phyloP scores from a whole-genome alignment of 2,888 invertebrate species.

The Ichneumon xanthorius region DNA sequence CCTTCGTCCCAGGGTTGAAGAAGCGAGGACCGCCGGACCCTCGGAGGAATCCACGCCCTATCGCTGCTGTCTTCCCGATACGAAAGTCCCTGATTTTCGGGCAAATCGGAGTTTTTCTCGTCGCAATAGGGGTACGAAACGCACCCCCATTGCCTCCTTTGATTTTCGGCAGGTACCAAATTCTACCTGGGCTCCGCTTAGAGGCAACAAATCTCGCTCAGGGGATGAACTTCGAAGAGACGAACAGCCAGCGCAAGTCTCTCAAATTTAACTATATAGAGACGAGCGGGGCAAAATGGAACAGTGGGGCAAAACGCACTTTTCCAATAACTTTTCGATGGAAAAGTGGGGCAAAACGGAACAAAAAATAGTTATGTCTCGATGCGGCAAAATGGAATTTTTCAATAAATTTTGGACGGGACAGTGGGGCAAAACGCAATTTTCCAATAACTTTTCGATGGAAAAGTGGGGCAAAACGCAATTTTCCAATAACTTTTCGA shows the following conservation, averaged over 20 bases:
- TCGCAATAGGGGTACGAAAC: constrained; percentile 66
- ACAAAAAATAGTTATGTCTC: too few species aligned
- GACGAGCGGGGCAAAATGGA: too few species aligned
- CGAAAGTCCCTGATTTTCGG: constrained; percentile 81
- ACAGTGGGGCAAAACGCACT: too few species aligned
- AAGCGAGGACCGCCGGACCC: constrained; percentile 12
- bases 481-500: too few species aligned
- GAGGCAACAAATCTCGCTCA: neutral
- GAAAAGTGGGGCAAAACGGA: too few species aligned
- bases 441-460: too few species aligned
- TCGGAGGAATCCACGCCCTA: constrained; percentile 59
- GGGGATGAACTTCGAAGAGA: neutral
- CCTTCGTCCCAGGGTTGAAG: constrained; percentile 40
- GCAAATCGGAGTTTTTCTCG: constrained; percentile 81
- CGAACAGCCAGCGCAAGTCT: neutral
- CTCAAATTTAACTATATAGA: too few species aligned
- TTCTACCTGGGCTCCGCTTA: neutral
- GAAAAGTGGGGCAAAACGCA: too few species aligned
- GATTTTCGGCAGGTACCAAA: constrained; percentile 31
- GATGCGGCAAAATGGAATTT: too few species aligned
- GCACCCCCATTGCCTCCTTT: constrained; percentile 9
- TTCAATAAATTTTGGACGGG: too few species aligned
- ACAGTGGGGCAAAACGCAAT: too few species aligned
- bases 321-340: too few species aligned
- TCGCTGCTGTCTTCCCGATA: constrained; percentile 78